Conservation (phyloP, 2,888 invertebrate species). For the Macaria notata region DNA sequence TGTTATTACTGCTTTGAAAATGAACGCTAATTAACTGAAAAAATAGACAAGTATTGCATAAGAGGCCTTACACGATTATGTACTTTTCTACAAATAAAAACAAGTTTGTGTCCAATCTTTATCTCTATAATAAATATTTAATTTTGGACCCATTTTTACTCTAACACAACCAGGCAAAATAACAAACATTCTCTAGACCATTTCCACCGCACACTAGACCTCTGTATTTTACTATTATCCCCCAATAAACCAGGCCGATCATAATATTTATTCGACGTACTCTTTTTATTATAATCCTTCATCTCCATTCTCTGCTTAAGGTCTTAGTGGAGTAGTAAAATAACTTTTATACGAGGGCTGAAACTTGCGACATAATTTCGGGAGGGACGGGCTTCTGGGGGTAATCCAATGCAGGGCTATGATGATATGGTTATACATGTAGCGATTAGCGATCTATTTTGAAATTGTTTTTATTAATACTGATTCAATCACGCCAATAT, state of each 20-base stretch:
- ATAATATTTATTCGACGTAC: conserved; percentile 25
- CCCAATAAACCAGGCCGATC: conserved; percentile 24
- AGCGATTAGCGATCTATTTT: background rate
- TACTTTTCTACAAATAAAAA: no score
- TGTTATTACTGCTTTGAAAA: no score
- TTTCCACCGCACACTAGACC: conserved; percentile 4
- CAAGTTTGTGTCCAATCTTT: no score
- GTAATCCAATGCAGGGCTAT: conserved; percentile 28
- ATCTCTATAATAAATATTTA: no score
- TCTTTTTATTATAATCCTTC: conserved; percentile 27
- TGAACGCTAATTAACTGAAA: no score
- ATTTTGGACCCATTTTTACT: no score
- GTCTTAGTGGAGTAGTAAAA: conserved; percentile 68
- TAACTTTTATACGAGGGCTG: conserved; percentile 47
- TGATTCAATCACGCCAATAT: no score
- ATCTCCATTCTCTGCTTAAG: conserved; percentile 55
- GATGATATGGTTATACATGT: background rate
- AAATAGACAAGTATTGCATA: no score
- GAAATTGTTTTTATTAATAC: no score
- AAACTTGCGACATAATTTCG: conserved; percentile 64
- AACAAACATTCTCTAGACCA: background rate
- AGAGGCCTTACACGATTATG: no score
- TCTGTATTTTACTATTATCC: conserved; percentile 23
- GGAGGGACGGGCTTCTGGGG: conserved; percentile 43
- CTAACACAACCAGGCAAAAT: background rate